Base-by-base conservation (phyloP, 2,113 vertebrate genomes). In the Sphyrna mokarran region DNA sequence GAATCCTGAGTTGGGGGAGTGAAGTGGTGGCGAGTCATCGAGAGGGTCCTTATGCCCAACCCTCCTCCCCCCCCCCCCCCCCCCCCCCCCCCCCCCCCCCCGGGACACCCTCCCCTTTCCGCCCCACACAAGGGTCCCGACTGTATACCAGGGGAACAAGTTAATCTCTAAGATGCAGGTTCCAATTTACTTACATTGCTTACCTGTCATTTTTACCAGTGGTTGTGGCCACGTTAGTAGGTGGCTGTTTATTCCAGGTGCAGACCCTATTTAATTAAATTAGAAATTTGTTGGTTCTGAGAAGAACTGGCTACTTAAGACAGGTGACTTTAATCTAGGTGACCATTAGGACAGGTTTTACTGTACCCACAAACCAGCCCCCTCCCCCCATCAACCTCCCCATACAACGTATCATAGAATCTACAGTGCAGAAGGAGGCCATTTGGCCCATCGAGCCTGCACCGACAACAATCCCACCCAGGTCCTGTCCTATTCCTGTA, bases 231-330 rank as follows among this genome's bases (percentile, higher is more conserved):
- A 95, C 94, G 94, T 48, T 95, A 95, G 94, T 69, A 95, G 94
- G 68, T 95, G 94, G 94, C 69, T 95, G 94, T 72, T 95, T 95
- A 95, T 54, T 95, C 94, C 94, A 14, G 94, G 94, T 95, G 94
- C 69, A 33, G 94, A 95, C 69, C 94, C 94, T 95, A 95, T 95
- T 95, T 95, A 95, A 95, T 95, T 95, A 95, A 95, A 95, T 95
- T 95, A 95, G 94, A 95, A 95, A 95, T 72, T 69, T 95, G 94
- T 95, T 95, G 94, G 94, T 95, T 95, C 69, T 43, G 68, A 95
- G 94, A 72, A 95, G 69, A 95, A 70, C 69, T 95, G 10, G 94
- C 94, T 95, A 69, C 94, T 54, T 72, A 70, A 95, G 94, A 95
- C 40, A 95, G 94, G 94, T 29, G 94, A 72, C 94, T 72, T 95